Conservation (phyloP, 2,797 vertebrate species). For the Chaetophractus vellerosus region DNA sequence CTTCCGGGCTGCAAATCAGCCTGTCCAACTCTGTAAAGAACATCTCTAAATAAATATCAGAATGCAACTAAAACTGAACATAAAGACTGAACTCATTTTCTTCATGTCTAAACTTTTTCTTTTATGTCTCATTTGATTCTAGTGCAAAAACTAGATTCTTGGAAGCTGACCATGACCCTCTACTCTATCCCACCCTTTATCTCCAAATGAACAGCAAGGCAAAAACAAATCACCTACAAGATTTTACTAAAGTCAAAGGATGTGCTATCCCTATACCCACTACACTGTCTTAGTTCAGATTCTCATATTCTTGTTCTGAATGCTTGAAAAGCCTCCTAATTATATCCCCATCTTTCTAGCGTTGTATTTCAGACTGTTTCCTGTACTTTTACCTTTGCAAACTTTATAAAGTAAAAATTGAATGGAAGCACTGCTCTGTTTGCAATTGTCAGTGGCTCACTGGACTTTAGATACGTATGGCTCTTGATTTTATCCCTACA, state of each 20-base stretch:
- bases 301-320: slow-evolving; percentile 12
- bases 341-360: background rate
- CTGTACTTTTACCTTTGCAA: background rate
- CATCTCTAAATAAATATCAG: background rate
- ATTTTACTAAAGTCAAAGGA: background rate
- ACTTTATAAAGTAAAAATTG: background rate
- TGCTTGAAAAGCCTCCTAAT: background rate
- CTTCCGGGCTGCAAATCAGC: background rate
- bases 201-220: background rate
- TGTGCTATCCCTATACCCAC: background rate
- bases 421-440: background rate
- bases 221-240: background rate
- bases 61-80: background rate
- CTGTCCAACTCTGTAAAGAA: background rate
- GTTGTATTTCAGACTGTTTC: background rate
- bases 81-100: background rate
- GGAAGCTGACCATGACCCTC: background rate
- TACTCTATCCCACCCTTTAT: background rate
- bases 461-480: background rate
- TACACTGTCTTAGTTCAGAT: background rate
- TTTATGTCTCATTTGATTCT: background rate
- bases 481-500: background rate
- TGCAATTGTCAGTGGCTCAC: background rate
- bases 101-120: background rate
- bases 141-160: background rate